A percentile compares a stretch with the other conserved stretches of the same genome.
Conservation (phyloP, 92 coral and sea anemone genomes). For the Phenganax subtilis region DNA sequence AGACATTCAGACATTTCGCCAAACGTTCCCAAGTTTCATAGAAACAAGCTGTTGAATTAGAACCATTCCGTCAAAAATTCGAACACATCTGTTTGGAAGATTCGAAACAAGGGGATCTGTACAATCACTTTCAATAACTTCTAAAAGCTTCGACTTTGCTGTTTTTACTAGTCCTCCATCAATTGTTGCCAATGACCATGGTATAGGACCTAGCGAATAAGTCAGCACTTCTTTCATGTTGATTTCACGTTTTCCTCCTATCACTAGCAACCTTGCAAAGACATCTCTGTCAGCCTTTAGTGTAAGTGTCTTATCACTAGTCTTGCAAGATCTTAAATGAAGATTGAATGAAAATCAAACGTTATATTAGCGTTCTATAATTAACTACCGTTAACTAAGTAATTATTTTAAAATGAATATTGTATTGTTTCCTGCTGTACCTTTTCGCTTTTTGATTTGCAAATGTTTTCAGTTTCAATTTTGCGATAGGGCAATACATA, state of each 20-base stretch:
- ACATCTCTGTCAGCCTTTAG: constrained; percentile 35
- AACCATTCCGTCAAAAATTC: background rate
- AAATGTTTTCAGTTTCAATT: constrained; percentile 44
- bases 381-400: no score
- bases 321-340: background rate
- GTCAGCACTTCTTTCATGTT: background rate
- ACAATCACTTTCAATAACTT: background rate
- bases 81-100: background rate
- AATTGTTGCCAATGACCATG: background rate
- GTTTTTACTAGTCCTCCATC: background rate
- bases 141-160: background rate
- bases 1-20: constrained; percentile 13
- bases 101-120: background rate
- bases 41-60: constrained; percentile 5
- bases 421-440: no score
- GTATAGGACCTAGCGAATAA: background rate
- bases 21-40: background rate
- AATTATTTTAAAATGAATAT: no score
- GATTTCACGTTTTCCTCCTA: background rate
- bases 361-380: no score
- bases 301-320: constrained; percentile 30
- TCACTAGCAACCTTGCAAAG: constrained; percentile 31
- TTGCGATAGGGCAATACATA: constrained; percentile 45
- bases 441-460: constrained; percentile 8
- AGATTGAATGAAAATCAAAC: no score